Base-by-base conservation (phyloP, 2,888 invertebrate species). In the Limnephilus auricula region DNA sequence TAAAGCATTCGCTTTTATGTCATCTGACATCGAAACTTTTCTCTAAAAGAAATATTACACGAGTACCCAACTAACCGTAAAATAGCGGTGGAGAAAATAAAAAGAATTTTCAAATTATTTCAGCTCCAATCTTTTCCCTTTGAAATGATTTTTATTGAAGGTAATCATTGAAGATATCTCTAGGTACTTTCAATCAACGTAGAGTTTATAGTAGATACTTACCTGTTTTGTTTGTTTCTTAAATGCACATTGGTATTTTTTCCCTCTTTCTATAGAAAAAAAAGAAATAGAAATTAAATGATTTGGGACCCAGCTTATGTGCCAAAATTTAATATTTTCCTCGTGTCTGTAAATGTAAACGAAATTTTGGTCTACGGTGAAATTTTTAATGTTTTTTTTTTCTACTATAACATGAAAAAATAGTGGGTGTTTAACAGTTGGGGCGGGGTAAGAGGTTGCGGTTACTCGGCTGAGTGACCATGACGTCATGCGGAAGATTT, bases 1-100 rank as follows among this genome's bases (percentile, higher is more conserved):
- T 82, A 82, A 82, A 82, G 65, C 82, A 82, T 82, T n/a, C 25
- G 18, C 82, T 32, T 32, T 82, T 82, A 25, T 82, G 25, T 82
- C 82, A 34, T 34, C 34, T 82, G 82, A 82, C 82, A 37, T 82
- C 18, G 65, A 65, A 65, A 65, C n/a, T 6, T 65, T 65, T 65
- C 25, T 65, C 5, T n/a, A 65, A 65, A 25, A 25, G 65, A 65
- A 65, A 65, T 65, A 65, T 65, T 65, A n/a, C 65, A n/a, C 65
- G 25, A 65, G 65, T 65, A 65, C 65, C 65, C 9, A 65, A 65
- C 65, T 25, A 65, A 65, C 65, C 25, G 65, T n/a, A 25, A 65
- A 65, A 65, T 65, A n/a, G 1, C 25, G 25, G 65, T 25, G 25
- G 25, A 18, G 6, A 10, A 65, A 65, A 65, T 65, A n/a, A 65